Evolutionary conservation across 2,797 vertebrate species (phyloP), one percentile per base, ranked within the genome.

Genomic region (Lepus townsendii): DNA sequence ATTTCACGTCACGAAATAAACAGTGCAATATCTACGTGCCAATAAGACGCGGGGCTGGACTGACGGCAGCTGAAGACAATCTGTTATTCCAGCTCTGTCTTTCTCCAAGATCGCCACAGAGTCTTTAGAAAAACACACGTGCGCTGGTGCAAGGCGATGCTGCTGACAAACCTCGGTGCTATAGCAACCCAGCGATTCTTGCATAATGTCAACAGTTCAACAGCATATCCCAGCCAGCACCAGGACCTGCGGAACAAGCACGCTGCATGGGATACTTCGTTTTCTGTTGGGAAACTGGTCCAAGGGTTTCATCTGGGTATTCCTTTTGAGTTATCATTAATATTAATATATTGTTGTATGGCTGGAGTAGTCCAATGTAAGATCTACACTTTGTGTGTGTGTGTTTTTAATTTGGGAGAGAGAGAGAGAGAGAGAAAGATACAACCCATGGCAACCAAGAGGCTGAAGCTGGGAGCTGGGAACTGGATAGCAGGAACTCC

Each of bases 1-100:
- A 98, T 98, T 97, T 98, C 76, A 90, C 89, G 98, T 97, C 96
- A 97, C 97, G 97, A 98, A 97, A 97, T 95, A 98, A 98, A 98
- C 97, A 98, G 96, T 95, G 62, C 92, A 97, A 95, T 86, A 95
- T n/a, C 0, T 60, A 96, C 97, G 88, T 97, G 97, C 98, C 98
- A 98, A 96, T 96, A 97, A 95, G 97, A 98, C 95, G 89, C 96
- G 94, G 96, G 97, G 96, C 97, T 96, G 97, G 94, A 98, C 96
- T 96, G 86, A 47, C 95, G 88, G 96, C 97, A 88, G 26, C 96
- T 95, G 97, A 98, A 98, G 98, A 95, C 98, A 98, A 98, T 97
- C 98, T 98, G 98, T 97, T 98, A 95, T 97, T 97, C 96, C 93
- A 20, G 97, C 98, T 96, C 97, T 96, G 96, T 96, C 94, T 96